Evolutionary conservation across 2,797 vertebrate species (phyloP), one percentile per base, ranked within the genome.

Genomic region (Lateolabrax maculatus): DNA sequence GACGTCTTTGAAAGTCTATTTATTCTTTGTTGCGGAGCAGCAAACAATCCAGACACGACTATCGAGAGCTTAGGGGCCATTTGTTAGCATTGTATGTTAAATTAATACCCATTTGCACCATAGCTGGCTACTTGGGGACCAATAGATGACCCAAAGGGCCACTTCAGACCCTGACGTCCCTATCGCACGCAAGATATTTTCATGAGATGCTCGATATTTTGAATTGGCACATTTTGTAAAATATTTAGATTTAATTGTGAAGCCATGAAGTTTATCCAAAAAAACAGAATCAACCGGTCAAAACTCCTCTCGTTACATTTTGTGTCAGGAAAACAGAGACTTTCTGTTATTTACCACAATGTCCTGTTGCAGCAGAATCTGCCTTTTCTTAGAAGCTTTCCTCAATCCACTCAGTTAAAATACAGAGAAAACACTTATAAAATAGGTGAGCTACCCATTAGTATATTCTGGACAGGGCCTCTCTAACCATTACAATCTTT

Each of bases 41-140:
- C 31, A 74, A 56, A 63, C 44, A n/a, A 53, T 51, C 31, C 36
- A 11, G 68, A 71, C 53, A n/a, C 1, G n/a, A 41, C 16, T 52
- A 21, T 49, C 4, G 19, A 15, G 15, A 31, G 21, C 62, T 64
- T 31, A 51, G 16, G 8, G 18, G 46, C 31, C 53, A 9, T 66
- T 43, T 71, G 12, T 67, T 21, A 37, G 31, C 46, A 58, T 69
- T 18, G n/a, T 67, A 41, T 77, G n/a, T 37, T 37, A 27, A 49
- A 19, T 41, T 8, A 6, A 41, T 41, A 31, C 23, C 13, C 2
- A 19, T 48, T 48, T 70, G 23, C 23, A 80, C 63, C 27, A 23
- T 15, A 76, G 49, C 76, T 66, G 75, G 79, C 41, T 57, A 21
- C 51, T 66, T 69, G 44, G 71, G 62, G 79, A 79, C 77, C 76